These are phyloP conservation scores for Sarotherodon lohbergeri DNA, from an alignment of 2,113 vertebrate genomes.

Conservation along the genomic window DNA sequence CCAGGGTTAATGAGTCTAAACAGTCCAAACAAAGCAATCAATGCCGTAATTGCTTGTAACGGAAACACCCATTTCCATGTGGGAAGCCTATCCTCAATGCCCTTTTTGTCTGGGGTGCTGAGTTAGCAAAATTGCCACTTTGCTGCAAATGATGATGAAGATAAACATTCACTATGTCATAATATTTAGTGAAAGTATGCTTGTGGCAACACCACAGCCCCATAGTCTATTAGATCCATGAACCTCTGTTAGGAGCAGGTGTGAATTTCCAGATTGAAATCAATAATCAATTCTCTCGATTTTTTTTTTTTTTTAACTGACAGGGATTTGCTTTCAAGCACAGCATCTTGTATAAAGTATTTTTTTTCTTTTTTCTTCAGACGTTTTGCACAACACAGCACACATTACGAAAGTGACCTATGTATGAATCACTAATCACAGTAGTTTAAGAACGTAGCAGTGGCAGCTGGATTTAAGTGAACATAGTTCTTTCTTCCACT, in stretches of 20 bases:
- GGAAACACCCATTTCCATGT: slow-evolving; percentile 43
- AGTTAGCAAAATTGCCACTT: background rate
- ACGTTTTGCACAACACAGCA: background rate
- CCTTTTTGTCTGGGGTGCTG: background rate
- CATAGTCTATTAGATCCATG: background rate
- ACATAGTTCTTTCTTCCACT: background rate
- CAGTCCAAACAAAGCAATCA: slow-evolving; percentile 40
- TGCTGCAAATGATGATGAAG: background rate
- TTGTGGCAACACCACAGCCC: background rate
- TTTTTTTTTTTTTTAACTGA: background rate
- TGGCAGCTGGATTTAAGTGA: background rate
- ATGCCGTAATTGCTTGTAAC: slow-evolving; percentile 7
- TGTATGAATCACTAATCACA: background rate
- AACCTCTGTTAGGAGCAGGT: background rate
- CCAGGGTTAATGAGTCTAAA: background rate
- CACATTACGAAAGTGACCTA: background rate
- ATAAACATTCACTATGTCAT: background rate
- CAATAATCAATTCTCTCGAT: background rate
- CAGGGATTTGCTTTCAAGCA: background rate
- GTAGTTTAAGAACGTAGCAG: background rate
- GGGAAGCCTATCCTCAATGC: background rate
- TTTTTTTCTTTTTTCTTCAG: background rate
- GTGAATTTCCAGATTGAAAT: background rate
- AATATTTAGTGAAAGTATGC: background rate
- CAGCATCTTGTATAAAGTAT: background rate